phyloP scores from a whole-genome alignment of 2,113 vertebrate genomes.

The Clarias macrocephalus region DNA sequence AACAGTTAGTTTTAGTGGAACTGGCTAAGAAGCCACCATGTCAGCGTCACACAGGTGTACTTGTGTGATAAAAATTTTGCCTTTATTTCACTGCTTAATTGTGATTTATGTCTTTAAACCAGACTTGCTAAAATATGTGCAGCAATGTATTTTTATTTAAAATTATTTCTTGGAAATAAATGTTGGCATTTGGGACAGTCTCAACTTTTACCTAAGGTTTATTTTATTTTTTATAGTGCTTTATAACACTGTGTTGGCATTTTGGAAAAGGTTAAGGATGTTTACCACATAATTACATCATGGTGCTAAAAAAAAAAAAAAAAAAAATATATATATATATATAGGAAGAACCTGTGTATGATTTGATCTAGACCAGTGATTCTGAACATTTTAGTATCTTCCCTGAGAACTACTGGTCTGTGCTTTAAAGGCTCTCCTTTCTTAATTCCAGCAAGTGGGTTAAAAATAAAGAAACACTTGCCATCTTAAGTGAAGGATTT shows the following conservation, averaged over 20 bases:
- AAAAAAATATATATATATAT: too few relatives aligned
- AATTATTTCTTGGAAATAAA: not conserved
- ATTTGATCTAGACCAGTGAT: not conserved
- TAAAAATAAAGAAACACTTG: not conserved
- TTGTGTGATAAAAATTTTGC: not conserved
- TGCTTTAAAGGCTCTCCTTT: not conserved
- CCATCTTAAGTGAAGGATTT: not conserved
- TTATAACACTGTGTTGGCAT: not conserved
- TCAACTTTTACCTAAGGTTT: not conserved
- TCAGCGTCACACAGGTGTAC: not conserved
- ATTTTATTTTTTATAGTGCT: not conserved
- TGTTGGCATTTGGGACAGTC: not conserved
- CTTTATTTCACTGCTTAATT: not conserved
- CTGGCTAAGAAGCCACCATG: not conserved
- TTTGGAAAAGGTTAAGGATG: not conserved
- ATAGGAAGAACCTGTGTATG: not conserved
- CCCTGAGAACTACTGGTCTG: too few relatives aligned
- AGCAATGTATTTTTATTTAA: not conserved
- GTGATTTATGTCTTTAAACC: not conserved
- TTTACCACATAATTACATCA: not conserved
- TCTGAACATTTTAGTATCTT: too few relatives aligned
- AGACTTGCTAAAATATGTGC: not conserved
- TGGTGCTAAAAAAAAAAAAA: not conserved
- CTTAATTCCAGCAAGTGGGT: not conserved
- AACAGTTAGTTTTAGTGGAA: not conserved